Percentiles rank a stretch among this genome's conserved stretches.
Conservation (phyloP, 1,140 invertebrate genomes). For the Cyclargus thomasi region DNA sequence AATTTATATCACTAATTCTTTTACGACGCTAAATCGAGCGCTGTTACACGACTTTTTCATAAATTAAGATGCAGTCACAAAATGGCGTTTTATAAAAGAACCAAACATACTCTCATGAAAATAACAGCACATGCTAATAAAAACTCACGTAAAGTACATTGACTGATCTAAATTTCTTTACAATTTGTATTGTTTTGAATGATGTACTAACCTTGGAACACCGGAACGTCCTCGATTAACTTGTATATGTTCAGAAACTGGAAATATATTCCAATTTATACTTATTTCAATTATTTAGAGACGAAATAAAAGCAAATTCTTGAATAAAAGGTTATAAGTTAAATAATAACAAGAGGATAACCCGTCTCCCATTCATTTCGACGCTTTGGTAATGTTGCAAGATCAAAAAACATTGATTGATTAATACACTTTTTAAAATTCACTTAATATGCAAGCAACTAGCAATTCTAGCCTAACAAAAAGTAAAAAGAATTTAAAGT, state of each 20-base stretch:
- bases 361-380: slow-evolving; percentile 31
- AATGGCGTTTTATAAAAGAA: slow-evolving; percentile 50
- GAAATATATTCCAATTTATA: slow-evolving; percentile 23
- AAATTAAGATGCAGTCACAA: slow-evolving; percentile 28
- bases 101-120: slow-evolving; percentile 40
- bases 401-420: background rate
- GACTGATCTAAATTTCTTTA: slow-evolving; percentile 41
- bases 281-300: slow-evolving; percentile 38
- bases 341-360: slow-evolving; percentile 53
- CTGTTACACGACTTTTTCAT: background rate
- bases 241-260: slow-evolving; percentile 26
- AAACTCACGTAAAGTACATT: slow-evolving; percentile 41
- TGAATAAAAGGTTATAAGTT: slow-evolving; percentile 54
- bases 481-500: background rate
- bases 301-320: slow-evolving; percentile 48
- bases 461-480: too few species aligned
- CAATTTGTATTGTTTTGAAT: slow-evolving; percentile 43
- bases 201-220: slow-evolving; percentile 35
- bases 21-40: background rate
- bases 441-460: too few species aligned
- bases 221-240: slow-evolving; percentile 24
- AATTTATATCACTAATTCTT: background rate
- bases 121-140: slow-evolving; percentile 59
- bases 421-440: slow-evolving; percentile 3
- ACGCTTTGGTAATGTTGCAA: slow-evolving; percentile 30